Evolutionary conservation across 2,888 invertebrate genomes (phyloP).

Genomic region (Crioceris asparagi): DNA sequence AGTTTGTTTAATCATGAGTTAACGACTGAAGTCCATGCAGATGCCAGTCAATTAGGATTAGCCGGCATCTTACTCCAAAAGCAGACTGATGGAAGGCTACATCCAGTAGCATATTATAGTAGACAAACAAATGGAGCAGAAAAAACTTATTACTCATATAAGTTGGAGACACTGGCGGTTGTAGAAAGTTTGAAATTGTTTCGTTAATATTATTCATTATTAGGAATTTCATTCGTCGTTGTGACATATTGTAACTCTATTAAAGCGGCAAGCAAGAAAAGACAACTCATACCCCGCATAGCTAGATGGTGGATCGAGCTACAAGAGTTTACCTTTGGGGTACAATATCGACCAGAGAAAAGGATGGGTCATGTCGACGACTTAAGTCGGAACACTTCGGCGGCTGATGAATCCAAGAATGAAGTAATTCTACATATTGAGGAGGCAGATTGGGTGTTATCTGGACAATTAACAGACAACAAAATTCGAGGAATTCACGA

Average conservation of each 20-base stretch:
- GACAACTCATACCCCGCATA: constrained; percentile 22
- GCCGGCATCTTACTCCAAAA: constrained; percentile 25
- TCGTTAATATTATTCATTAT: constrained; percentile 27
- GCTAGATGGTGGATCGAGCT: constrained; percentile 20
- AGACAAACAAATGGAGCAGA: constrained; percentile 28
- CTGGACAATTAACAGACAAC: constrained; percentile 19
- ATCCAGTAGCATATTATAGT: constrained; percentile 27
- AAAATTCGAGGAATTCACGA: constrained; percentile 14
- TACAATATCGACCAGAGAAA: constrained; percentile 16
- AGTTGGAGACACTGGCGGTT: constrained; percentile 32
- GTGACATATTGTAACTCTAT: constrained; percentile 29
- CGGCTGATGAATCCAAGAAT: background rate
- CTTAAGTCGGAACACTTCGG: constrained; percentile 19
- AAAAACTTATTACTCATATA: constrained; percentile 27
- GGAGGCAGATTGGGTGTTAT: constrained; percentile 19
- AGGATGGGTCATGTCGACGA: constrained; percentile 19
- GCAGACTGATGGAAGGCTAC: constrained; percentile 14
- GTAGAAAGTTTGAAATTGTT: constrained; percentile 27
- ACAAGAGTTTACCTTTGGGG: constrained; percentile 18
- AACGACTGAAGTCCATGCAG: constrained; percentile 25
- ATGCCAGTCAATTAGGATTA: constrained; percentile 22
- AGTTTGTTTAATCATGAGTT: constrained; percentile 16
- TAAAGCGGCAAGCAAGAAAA: constrained; percentile 22
- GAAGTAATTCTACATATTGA: constrained; percentile 13
- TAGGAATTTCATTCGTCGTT: constrained; percentile 24